These are phyloP conservation scores for Coracopsis vasa DNA, from an alignment of 2,113 vertebrate genomes.

Conservation along the genomic window DNA sequence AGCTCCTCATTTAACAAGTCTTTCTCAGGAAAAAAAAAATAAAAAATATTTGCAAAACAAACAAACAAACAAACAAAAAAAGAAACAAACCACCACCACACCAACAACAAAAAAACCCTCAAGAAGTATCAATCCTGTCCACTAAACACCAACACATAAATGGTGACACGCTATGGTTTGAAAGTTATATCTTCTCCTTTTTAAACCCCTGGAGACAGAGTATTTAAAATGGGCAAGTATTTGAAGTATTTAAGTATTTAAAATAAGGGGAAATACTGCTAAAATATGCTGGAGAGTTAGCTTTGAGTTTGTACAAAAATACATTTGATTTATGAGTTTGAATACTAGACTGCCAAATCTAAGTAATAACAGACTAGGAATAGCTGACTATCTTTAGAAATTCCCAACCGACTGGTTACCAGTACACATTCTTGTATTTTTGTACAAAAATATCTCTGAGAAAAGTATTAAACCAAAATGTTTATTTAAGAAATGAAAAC, in stretches of 20 bases:
- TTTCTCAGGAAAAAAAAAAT: background rate
- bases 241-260: background rate
- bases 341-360: background rate
- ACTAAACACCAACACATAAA: background rate
- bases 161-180: fast-evolving
- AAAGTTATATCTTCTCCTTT: background rate
- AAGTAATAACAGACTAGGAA: background rate
- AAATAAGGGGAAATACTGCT: fast-evolving
- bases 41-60: background rate
- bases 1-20: background rate
- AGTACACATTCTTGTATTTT: background rate
- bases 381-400: background rate
- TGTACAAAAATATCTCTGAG: background rate
- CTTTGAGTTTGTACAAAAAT: background rate
- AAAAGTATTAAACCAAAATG: background rate
- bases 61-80: background rate
- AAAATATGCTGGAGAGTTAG: background rate
- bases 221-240: background rate
- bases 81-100: background rate
- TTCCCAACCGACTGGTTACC: background rate
- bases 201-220: background rate
- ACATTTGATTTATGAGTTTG: background rate
- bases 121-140: background rate
- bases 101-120: background rate
- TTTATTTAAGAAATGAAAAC: background rate